Conservation (phyloP, 2,797 vertebrate species). For the Enoplosus armatus region DNA sequence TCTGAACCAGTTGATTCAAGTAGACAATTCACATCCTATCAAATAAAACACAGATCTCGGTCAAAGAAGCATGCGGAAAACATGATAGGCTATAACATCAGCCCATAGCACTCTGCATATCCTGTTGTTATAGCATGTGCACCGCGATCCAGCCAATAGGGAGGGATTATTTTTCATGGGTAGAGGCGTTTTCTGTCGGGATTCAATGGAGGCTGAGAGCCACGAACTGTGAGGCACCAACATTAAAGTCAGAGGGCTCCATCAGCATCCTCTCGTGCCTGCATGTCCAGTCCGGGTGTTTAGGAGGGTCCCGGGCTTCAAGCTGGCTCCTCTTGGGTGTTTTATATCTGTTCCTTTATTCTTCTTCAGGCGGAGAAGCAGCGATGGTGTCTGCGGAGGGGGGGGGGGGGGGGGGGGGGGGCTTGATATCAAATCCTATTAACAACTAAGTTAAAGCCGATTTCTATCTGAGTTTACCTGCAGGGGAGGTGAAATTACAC, state of each 20-base stretch:
- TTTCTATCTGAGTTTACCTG: conserved; percentile 27
- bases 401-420: too few species aligned
- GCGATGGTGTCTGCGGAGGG: neutral
- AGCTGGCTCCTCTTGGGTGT: neutral
- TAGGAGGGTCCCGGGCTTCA: neutral
- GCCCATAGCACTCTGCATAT: conserved; percentile 76
- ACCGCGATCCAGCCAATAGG: conserved; percentile 75
- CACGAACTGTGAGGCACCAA: conserved; percentile 33
- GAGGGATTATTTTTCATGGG: conserved; percentile 65
- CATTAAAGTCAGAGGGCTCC: conserved; percentile 43
- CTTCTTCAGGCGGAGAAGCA: conserved; percentile 7
- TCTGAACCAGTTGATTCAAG: conserved; percentile 15
- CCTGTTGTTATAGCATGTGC: conserved; percentile 84
- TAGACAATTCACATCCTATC: conserved; percentile 31
- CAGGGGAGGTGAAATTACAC: conserved; percentile 4
- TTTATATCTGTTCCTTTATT: conserved; percentile 9
- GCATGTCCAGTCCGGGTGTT: conserved; percentile 4
- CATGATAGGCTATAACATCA: conserved; percentile 73
- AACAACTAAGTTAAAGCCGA: conserved; percentile 39
- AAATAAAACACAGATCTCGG: conserved; percentile 51
- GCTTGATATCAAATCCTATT: conserved; percentile 42
- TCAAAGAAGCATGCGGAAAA: conserved; percentile 55
- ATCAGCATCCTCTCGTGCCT: conserved; percentile 29
- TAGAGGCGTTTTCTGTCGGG: conserved; percentile 63
- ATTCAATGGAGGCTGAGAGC: conserved; percentile 69